Evolutionary conservation across 2,113 vertebrate genomes (phyloP).

Genomic region (Scophthalmus maximus): DNA sequence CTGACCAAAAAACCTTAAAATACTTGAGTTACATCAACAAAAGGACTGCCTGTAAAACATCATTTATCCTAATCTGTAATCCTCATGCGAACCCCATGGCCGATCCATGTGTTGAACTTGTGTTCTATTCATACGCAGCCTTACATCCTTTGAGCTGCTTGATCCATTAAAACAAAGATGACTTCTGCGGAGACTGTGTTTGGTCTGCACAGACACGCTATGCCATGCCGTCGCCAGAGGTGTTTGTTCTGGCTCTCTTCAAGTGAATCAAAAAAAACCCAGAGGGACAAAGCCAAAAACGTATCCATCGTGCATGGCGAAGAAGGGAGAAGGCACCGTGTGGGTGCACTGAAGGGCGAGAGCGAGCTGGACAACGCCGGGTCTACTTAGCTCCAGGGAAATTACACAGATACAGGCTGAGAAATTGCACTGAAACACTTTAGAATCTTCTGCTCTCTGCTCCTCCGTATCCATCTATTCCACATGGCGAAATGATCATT

Average conservation of each 20-base stretch:
- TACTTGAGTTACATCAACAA: neutral
- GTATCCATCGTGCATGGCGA: slow-evolving; percentile 58
- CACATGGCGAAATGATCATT: slow-evolving; percentile 38
- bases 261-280: slow-evolving; percentile 68
- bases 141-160: slow-evolving; percentile 58
- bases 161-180: slow-evolving; percentile 66
- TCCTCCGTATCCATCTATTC: slow-evolving; percentile 49
- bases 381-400: slow-evolving; percentile 64
- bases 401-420: slow-evolving; percentile 59
- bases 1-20: neutral
- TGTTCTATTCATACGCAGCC: slow-evolving; percentile 33
- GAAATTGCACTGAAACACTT: slow-evolving; percentile 62
- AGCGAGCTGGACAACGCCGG: slow-evolving; percentile 62
- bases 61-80: neutral
- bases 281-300: slow-evolving; percentile 66
- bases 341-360: slow-evolving; percentile 38
- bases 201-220: slow-evolving; percentile 59
- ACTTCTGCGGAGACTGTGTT: slow-evolving; percentile 59
- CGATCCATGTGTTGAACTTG: slow-evolving; percentile 39
- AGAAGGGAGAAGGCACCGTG: slow-evolving; percentile 41
- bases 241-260: slow-evolving; percentile 70
- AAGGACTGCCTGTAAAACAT: neutral
- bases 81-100: slow-evolving; percentile 2
- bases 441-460: slow-evolving; percentile 37
- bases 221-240: slow-evolving; percentile 52